Evolutionary conservation across 2,888 invertebrate species (phyloP), one percentile per base, ranked within the genome.

Genomic region (Candidula unifasciata): DNA sequence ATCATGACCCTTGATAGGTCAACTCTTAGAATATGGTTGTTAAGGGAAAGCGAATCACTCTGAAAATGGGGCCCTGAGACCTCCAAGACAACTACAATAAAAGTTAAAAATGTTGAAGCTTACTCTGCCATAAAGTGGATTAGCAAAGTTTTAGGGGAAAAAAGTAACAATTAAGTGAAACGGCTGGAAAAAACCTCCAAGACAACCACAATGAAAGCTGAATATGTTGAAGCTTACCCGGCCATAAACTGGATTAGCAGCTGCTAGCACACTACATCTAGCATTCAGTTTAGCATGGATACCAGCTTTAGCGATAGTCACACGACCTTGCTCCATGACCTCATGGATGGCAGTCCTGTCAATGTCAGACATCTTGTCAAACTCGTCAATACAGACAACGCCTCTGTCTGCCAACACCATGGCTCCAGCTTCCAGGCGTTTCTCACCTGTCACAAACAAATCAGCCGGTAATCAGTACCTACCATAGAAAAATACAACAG

Each of bases 391-490:
- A 93, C 99, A 99, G 76, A 99, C 99, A 77, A 99, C 97, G 44
- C 99, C 99, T 85, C 99, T 95, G 94, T 99, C 99, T 0, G 99
- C 99, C 64, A 99, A 94, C n/a, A 99, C 99, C 99, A 99, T 99
- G 83, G 99, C 99, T 87, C 99, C 99, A 0, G 99, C 99, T 94
- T 99, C 99, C 85, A 99, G 93, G 64, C 98, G 95, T 33, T 94
- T 90, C 83, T 95, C 94, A 69, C 94, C 95, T 93, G 57, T 21
- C 33, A 30, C 21, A 73, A 16, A 73, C n/a, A 10, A 73, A 2
- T 13, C 44, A 44, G 8, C 6, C 6, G 44, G 44, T 13, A 44
- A 13, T 44, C 44, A 44, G 44, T 13, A 44, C 13, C 44, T 10
- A 6, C 44, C 13, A 44, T 44, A 44, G 44, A 44, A 44, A 13